Evolutionary conservation across 2,888 invertebrate genomes (phyloP).

Genomic region (Netelia fuscicornis): DNA sequence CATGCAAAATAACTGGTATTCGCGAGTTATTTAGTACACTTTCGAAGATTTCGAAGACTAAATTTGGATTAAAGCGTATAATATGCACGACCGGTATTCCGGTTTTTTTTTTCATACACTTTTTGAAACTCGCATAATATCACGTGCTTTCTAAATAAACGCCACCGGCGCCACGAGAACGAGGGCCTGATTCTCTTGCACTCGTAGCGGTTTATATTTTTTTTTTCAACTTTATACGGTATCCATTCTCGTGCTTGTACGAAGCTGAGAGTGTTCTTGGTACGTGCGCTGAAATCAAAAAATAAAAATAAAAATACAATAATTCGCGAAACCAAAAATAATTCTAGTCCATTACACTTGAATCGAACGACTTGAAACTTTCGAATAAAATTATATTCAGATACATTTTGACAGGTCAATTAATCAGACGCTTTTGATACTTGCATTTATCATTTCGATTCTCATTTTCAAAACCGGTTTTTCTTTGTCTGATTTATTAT

Average conservation of each 20-base stretch:
- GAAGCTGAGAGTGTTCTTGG: not conserved
- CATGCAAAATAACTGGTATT: not conserved
- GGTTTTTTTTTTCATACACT: not conserved
- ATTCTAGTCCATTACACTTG: not conserved
- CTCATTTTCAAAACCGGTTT: slow-evolving; percentile 36
- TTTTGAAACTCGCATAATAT: not conserved
- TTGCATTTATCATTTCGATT: slow-evolving; percentile 34
- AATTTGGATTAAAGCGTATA: not conserved
- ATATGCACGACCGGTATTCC: not conserved
- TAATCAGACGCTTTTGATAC: slow-evolving; percentile 8
- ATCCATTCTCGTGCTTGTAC: not conserved
- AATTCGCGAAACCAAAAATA: too few relatives aligned
- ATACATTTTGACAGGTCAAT: slow-evolving; percentile 20
- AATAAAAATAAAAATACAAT: slow-evolving; percentile 4
- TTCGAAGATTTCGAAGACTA: slow-evolving; percentile 10
- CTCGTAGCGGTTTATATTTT: not conserved
- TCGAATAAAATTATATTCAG: slow-evolving; percentile 1
- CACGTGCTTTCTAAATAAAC: slow-evolving; percentile 1
- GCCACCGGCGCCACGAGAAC: not conserved
- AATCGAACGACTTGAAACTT: slow-evolving; percentile 21
- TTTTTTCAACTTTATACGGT: not conserved
- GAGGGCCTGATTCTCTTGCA: not conserved
- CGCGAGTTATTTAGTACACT: not conserved
- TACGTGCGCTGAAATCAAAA: not conserved
- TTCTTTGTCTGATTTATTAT: slow-evolving; percentile 13